Conservation (phyloP, 1,140 invertebrate genomes). For the Epicauta chinensis region DNA sequence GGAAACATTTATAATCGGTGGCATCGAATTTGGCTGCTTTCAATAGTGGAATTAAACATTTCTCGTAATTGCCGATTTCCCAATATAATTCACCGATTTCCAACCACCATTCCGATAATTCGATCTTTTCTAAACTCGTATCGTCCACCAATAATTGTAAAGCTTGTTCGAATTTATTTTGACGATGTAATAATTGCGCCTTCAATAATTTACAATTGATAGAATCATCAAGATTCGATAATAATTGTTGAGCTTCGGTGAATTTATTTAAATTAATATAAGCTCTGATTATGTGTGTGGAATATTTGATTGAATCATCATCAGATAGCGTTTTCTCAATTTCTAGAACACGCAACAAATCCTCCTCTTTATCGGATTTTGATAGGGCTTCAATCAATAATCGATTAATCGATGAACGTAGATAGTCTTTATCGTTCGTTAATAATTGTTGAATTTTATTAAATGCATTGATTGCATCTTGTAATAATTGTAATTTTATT, state of each 20-base stretch:
- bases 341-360: slow-evolving; percentile 46
- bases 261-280: slow-evolving; percentile 35
- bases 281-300: slow-evolving; percentile 19
- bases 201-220: slow-evolving; percentile 31
- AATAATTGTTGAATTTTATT: slow-evolving; percentile 34
- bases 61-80: slow-evolving; percentile 53
- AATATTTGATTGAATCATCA: slow-evolving; percentile 11
- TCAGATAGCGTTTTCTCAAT: slow-evolving; percentile 40
- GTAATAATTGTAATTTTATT: slow-evolving; percentile 51
- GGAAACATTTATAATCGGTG: slow-evolving; percentile 63
- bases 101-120: slow-evolving; percentile 52
- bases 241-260: slow-evolving; percentile 28
- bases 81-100: slow-evolving; percentile 62
- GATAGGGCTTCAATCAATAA: slow-evolving; percentile 40
- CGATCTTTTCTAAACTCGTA: slow-evolving; percentile 40
- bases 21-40: slow-evolving; percentile 70
- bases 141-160: slow-evolving; percentile 48
- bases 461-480: slow-evolving; percentile 49
- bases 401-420: slow-evolving; percentile 34
- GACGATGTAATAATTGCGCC: slow-evolving; percentile 43
- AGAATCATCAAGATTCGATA: slow-evolving; percentile 18
- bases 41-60: slow-evolving; percentile 57
- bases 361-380: slow-evolving; percentile 40
- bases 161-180: slow-evolving; percentile 50
- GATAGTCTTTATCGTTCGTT: slow-evolving; percentile 35